Base-by-base conservation (phyloP, 2,888 invertebrate species). In the Ectropis crepuscularia region DNA sequence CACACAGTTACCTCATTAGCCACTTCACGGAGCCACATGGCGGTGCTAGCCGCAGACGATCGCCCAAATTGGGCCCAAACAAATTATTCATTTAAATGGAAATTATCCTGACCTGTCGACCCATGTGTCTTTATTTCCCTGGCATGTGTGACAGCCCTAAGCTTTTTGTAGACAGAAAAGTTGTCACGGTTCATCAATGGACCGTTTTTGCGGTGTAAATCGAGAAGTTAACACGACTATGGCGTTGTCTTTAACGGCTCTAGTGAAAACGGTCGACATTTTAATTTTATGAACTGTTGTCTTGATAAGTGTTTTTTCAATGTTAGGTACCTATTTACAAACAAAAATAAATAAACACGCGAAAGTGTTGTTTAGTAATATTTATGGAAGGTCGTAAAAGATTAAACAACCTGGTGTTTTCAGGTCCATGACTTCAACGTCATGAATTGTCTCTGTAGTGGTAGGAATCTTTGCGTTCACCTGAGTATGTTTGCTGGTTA, bases 81-180 rank as follows among this genome's bases (percentile, higher is more conserved):
- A 84, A 90, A 92, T 92, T 89, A 91, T 90, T 90, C 90, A 90
- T 91, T 92, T 90, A 91, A 88, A 92, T 87, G 89, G 83, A 88
- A 89, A 90, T 90, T 88, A 87, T 80, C 80, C 83, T 79, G 81
- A 83, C 79, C 78, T 80, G 74, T 69, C 75, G 74, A 73, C 82
- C 83, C 86, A 86, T 87, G 86, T 86, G 86, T 79, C 82, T 74
- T 79, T 79, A 83, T 85, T 82, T 77, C 74, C 77, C 76, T 78
- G 79, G 80, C 87, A 88, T 86, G 81, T 88, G 89, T 74, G 79
- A 74, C 68, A 71, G 72, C 70, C 71, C 74, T 74, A 65, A 66
- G 67, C 57, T 78, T 81, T 87, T 86, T 81, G 78, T 81, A 72
- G 73, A 57, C 70, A 75, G 73, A 81, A 65, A 76, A 80, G 80